Base-by-base conservation (phyloP, 2,797 vertebrate genomes). In the Trachops cirrhosus region DNA sequence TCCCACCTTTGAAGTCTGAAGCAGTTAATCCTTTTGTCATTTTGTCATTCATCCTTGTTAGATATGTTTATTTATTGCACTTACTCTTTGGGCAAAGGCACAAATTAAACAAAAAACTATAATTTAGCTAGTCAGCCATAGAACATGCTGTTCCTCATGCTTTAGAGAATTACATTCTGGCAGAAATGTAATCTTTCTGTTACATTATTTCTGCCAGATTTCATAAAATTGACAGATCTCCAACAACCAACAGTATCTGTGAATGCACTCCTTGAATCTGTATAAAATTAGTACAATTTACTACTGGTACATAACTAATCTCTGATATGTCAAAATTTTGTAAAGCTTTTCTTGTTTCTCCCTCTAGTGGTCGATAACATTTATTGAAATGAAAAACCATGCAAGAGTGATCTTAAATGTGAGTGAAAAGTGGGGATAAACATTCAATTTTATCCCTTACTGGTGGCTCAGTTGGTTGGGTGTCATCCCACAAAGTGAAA, bases 361-460 rank as follows among this genome's bases (percentile, higher is more conserved):
- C 96, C 94, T 96, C 97, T 98, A 97, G 97, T 97, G 96, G 97
- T 93, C 93, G 95, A 70, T 95, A 86, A 71, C 48, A 96, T 73
- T 95, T 26, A 89, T 15, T 90, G 90, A 92, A 71, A 91, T 79
- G 68, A 46, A 96, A 95, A 94, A 64, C 21, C n/a, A 68, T 10
- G 11, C 5, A 54, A 78, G 3, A 34, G 21, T 67, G 41, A 80
- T 77, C 32, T 59, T 29, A 89, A 78, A 64, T 46, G 54, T 68
- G 32, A 18, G 37, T 67, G 22, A 77, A 90, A 71, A 39, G 0
- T 71, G 2, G 18, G 7, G n/a, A 50, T 78, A 77, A 91, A 83
- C 59, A 62, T 62, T 62, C 59, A 32, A 16, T 32, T 62, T 62
- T 62, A 29, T 62, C 12, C 59, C 59, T 32, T 29, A 32, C 59